Evolutionary conservation across 1,140 invertebrate species (phyloP).

Genomic region (Aphidius ervi): DNA sequence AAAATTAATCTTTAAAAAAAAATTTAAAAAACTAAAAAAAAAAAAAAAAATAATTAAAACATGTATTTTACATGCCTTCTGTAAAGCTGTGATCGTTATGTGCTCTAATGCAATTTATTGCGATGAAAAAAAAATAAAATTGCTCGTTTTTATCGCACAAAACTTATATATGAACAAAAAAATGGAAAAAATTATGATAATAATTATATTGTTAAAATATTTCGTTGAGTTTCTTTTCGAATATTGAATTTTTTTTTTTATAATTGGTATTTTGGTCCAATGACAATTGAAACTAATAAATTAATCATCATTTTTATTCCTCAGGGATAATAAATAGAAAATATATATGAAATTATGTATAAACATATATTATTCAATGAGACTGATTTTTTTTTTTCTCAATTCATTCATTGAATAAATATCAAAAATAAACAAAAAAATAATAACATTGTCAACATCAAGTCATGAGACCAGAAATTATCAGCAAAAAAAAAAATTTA

Average conservation of each 20-base stretch:
- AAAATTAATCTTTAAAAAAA: conserved; percentile 10
- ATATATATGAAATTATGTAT: no score
- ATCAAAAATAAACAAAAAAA: neutral
- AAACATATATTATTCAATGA: neutral
- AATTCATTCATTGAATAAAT: neutral
- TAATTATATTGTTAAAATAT: no score
- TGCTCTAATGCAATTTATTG: conserved; percentile 4
- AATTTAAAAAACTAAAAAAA: neutral
- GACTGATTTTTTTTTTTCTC: conserved; percentile 6
- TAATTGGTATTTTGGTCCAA: neutral
- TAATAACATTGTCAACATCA: neutral
- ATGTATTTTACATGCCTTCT: conserved; percentile 44
- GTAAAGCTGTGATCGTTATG: conserved; percentile 48
- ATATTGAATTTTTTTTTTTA: no score
- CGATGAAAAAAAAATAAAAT: no score
- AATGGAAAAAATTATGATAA: no score
- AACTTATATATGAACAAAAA: no score
- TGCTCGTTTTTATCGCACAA: no score
- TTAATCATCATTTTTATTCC: no score
- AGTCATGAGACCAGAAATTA: neutral
- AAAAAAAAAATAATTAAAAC: conserved; percentile 15
- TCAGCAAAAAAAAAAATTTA: neutral
- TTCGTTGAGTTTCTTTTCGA: no score
- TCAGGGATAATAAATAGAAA: no score
- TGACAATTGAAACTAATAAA: no score